Base-by-base conservation (phyloP, 2,888 invertebrate genomes). In the Agriopis marginaria region DNA sequence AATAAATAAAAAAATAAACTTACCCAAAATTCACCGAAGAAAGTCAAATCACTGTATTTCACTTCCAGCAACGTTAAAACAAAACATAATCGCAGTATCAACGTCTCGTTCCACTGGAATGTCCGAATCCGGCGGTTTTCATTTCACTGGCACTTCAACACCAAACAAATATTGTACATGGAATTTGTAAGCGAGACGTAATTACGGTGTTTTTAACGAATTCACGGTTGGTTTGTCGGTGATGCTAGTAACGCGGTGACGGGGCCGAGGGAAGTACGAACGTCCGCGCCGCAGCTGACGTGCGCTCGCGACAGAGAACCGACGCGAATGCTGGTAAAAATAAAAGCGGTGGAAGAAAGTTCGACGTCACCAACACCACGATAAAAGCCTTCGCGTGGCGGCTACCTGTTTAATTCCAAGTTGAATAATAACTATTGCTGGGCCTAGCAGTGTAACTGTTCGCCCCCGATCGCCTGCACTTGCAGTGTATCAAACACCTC, bases 321-420 rank as follows among this genome's bases (percentile, higher is more conserved):
- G 86, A 87, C 88, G 81, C 89, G 86, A 90, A 90, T 90, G 88
- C 82, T 86, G 75, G 72, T 73, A 75, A 84, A 89, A 89, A 88
- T 87, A 87, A 87, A 88, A 86, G 83, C 87, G 87, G 79, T 77
- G 82, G 82, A 92, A 92, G 93, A 93, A 93, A 93, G 88, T 88
- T 87, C 85, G 84, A 88, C 89, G 89, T 89, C 89, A 89, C 83
- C 79, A 89, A 89, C 88, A 89, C 83, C 79, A 78, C 82, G 82
- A 88, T 87, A 87, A 87, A 89, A 89, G 86, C 88, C 90, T 90
- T 84, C 80, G 83, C 84, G 82, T 86, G 82, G 82, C 81, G 82
- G 82, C 82, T 83, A 82, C 82, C 82, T 85, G 86, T 85, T 88
- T 82, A 82, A 87, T 89, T 87, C 84, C 78, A 83, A 87, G 84